A percentile compares a stretch with the other conserved stretches of the same genome.
Conservation (phyloP, 2,888 invertebrate species). For the Ethmia dodecea region DNA sequence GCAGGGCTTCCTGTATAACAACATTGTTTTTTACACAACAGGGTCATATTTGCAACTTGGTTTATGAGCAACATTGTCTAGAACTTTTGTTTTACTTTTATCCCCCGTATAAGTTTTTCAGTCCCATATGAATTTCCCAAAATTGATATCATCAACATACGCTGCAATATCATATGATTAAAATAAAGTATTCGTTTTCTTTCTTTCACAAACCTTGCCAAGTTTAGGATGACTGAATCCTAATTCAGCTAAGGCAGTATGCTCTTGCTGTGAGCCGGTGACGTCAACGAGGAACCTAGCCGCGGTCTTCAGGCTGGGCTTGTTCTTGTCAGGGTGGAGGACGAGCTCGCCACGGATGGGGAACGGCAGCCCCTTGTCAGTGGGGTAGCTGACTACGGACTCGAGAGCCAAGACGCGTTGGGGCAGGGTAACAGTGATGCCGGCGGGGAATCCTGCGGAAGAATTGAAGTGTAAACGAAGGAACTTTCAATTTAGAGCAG, state of each 20-base stretch:
- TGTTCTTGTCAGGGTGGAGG: slow-evolving; percentile 84
- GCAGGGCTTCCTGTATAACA: slow-evolving; percentile 45
- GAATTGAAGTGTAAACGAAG: no score
- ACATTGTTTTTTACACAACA: background rate
- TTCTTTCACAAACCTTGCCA: slow-evolving; percentile 74
- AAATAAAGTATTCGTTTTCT: no score
- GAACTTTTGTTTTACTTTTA: no score
- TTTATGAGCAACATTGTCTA: no score
- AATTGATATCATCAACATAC: no score
- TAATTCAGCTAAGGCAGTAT: slow-evolving; percentile 72
- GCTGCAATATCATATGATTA: no score
- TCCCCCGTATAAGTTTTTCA: no score
- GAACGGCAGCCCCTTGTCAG: slow-evolving; percentile 66
- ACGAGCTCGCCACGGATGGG: slow-evolving; percentile 79
- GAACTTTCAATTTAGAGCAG: no score
- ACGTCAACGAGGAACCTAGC: slow-evolving; percentile 75
- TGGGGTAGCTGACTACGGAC: slow-evolving; percentile 65
- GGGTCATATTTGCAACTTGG: no score
- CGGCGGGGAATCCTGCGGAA: slow-evolving; percentile 52
- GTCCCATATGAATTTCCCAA: no score
- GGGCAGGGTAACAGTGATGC: slow-evolving; percentile 81
- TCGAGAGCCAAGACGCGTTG: slow-evolving; percentile 82
- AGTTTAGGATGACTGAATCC: slow-evolving; percentile 83
- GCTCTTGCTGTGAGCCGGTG: slow-evolving; percentile 60
- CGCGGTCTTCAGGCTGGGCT: slow-evolving; percentile 82